A percentile compares a stretch with the other conserved stretches of the same genome.
Conservation (phyloP, 2,113 vertebrate genomes). For the Actenoides hombroni region DNA sequence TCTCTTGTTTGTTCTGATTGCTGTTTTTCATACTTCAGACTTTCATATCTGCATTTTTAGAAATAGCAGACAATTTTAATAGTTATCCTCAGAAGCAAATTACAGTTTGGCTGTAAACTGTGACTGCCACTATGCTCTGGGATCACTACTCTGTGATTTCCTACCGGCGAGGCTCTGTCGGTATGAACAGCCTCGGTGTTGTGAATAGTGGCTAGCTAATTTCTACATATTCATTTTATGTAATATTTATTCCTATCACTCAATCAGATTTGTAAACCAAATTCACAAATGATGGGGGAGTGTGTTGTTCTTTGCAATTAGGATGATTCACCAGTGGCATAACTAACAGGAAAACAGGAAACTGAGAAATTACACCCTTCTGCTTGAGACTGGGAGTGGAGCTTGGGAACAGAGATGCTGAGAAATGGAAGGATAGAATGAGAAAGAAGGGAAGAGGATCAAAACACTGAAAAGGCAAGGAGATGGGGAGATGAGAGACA, state of each 20-base stretch:
- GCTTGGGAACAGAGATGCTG: not conserved
- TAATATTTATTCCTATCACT: not conserved
- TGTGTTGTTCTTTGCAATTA: constrained; percentile 29
- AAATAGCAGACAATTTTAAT: not conserved
- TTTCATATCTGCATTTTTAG: not conserved
- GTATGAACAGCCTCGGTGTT: not conserved
- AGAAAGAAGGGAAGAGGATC: not conserved
- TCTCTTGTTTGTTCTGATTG: not conserved
- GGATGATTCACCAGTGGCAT: constrained; percentile 23
- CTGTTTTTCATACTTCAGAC: not conserved
- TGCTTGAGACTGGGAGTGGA: not conserved
- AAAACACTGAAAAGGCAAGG: not conserved
- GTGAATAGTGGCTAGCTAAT: not conserved
- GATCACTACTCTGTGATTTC: not conserved
- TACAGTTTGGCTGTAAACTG: not conserved
- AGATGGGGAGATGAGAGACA: not conserved
- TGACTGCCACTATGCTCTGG: rapidly evolving
- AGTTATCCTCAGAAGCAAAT: not conserved
- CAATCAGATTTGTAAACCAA: constrained; percentile 43
- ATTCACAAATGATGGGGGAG: constrained; percentile 24
- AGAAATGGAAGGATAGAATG: not conserved
- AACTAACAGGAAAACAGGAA: constrained; percentile 4
- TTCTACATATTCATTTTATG: not conserved
- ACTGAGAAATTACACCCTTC: not conserved
- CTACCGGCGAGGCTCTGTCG: not conserved